These are phyloP conservation scores for Tokudaia tokunoshimensis DNA, from an alignment of 2,797 vertebrate genomes.

Conservation along the genomic window DNA sequence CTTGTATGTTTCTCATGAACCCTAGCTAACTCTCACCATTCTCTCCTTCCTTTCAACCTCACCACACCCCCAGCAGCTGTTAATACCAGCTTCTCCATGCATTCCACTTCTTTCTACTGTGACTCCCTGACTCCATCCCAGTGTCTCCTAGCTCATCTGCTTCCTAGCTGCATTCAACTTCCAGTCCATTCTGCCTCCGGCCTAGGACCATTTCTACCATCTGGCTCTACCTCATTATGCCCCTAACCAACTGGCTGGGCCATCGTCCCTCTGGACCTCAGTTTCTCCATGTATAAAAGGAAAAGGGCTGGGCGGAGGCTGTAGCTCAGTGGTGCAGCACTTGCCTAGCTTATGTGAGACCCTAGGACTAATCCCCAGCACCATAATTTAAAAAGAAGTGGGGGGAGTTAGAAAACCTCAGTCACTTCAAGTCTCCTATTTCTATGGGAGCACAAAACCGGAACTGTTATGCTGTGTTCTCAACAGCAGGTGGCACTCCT, in stretches of 20 bases:
- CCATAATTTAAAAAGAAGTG: background rate
- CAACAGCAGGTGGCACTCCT: slow-evolving; percentile 61
- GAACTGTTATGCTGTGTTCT: background rate
- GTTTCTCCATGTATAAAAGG: background rate
- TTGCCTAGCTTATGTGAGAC: background rate
- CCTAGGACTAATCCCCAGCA: background rate
- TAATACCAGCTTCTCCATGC: background rate
- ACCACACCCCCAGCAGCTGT: background rate
- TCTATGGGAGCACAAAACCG: background rate
- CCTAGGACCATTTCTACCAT: background rate
- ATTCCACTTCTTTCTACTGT: slow-evolving; percentile 12
- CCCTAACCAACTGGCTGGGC: background rate
- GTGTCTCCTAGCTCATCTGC: background rate
- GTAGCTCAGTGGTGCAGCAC: background rate
- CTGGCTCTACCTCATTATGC: background rate
- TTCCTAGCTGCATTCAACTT: background rate
- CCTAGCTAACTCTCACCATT: background rate
- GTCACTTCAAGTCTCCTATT: background rate
- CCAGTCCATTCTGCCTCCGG: background rate
- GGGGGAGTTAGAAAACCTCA: background rate
- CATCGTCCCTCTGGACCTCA: background rate
- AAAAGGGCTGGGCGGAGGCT: background rate
- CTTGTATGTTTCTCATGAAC: background rate
- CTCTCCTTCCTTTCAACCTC: background rate
- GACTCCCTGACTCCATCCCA: background rate